Base-by-base conservation (phyloP, 2,888 invertebrate genomes). In the Chorisops tibialis region DNA sequence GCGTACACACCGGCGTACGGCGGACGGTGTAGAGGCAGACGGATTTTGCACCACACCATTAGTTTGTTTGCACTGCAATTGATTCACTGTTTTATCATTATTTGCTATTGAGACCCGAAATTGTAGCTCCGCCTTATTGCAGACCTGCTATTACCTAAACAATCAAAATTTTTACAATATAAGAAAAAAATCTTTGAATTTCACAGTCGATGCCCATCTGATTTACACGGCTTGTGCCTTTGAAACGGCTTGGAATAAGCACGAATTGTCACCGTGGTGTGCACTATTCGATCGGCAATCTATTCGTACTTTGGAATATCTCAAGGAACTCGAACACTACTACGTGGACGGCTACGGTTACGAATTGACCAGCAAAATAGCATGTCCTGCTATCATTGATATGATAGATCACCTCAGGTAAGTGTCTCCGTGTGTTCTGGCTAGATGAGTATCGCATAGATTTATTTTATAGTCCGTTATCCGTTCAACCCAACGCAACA, bases 331-430 rank as follows among this genome's bases (percentile, higher is more conserved):
- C 58, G 85, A 87, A 74, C 86, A 89, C 71, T 93, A 88, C 74
- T 92, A 89, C 88, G 79, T 85, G 65, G 90, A 92, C 74, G 92
- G 93, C 5, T 92, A 92, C 71, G 92, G 89, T 11, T 82, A 85
- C 71, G 80, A 85, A 65, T 74, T 93, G 59, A 88, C 88, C 2
- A 85, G 87, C 71, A 80, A 83, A 67, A 88, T 88, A 76, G 90
- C 92, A 1, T 93, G 93, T 73, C 81, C 86, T 63, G 82, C 87
- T 16, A 80, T 92, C 60, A 82, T 81, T 63, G 85, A 91, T 71
- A 83, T 91, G 81, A 82, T 91, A 67, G 78, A 84, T 35, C 82
- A 82, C 74, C 84, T 92, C 68, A 80, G 81, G 91, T 91, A 79
- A 80, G 80, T 18, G 38, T 48, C 30, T 54, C 7, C 14, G n/a